These are phyloP conservation scores for Tangara arthus DNA, from an alignment of 2,797 vertebrate genomes.

Conservation along the genomic window DNA sequence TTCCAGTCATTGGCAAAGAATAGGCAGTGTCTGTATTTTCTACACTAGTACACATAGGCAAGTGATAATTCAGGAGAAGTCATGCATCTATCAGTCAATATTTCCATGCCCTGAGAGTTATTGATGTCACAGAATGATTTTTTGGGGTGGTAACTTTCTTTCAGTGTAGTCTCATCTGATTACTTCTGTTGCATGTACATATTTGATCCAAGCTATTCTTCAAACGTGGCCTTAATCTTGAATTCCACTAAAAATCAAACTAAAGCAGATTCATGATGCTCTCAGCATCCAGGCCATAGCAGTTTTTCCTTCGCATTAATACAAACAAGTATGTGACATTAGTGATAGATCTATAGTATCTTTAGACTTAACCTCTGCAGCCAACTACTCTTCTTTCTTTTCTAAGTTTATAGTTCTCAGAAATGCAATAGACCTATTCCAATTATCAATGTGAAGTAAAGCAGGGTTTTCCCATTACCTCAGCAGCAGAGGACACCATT, in stretches of 20 bases:
- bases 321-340: background rate
- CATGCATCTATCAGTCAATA: background rate
- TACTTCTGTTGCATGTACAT: background rate
- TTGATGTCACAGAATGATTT: background rate
- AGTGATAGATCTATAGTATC: background rate
- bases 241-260: background rate
- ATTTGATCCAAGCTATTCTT: background rate
- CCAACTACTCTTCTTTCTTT: background rate
- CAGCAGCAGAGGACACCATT: background rate
- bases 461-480: background rate
- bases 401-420: background rate
- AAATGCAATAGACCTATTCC: background rate
- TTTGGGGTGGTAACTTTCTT: background rate
- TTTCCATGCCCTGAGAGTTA: slow-evolving; percentile 24
- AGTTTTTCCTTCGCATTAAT: background rate
- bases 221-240: background rate
- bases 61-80: background rate
- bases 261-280: background rate
- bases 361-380: background rate
- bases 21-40: background rate
- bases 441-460: background rate
- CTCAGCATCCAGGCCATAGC: background rate
- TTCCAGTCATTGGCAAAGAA: background rate
- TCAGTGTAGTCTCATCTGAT: background rate
- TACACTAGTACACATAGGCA: background rate